A percentile compares a stretch with the other conserved stretches of the same genome.
Conservation (phyloP, 2,113 vertebrate species). For the Peromyscus leucopus region DNA sequence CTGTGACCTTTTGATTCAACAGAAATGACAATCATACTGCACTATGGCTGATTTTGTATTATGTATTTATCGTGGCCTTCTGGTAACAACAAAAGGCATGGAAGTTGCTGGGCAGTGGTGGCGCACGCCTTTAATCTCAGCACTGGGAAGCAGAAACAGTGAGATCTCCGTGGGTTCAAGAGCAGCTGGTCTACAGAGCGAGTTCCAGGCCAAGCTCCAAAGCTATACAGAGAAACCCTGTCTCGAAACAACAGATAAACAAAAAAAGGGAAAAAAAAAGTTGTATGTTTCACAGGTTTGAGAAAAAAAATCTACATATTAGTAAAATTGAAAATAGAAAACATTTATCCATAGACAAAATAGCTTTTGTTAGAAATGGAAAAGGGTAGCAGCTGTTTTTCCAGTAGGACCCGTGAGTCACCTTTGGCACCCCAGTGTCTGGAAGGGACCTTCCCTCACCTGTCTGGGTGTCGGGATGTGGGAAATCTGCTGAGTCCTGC, state of each 20-base stretch:
- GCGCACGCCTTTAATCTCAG: too few species aligned
- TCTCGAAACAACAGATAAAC: too few species aligned
- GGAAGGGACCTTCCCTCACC: background rate
- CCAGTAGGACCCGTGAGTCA: background rate
- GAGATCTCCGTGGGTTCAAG: too few species aligned
- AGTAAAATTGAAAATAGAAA: conserved; percentile 47
- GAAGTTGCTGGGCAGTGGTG: background rate
- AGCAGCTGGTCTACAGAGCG: too few species aligned
- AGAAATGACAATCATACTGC: background rate
- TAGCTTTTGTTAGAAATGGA: background rate
- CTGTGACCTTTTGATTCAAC: background rate
- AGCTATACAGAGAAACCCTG: too few species aligned
- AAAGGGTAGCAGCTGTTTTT: background rate
- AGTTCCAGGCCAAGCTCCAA: too few species aligned
- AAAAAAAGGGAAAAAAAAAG: too few species aligned
- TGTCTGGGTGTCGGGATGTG: background rate
- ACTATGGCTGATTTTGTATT: background rate
- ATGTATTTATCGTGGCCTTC: background rate
- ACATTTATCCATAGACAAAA: background rate
- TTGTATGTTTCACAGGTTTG: background rate
- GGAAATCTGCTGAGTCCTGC: background rate
- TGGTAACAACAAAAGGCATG: background rate
- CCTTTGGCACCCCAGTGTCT: too few species aligned
- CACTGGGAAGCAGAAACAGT: too few species aligned
- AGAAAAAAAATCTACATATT: background rate